Base-by-base conservation (phyloP, 2,888 invertebrate species). In the Lasioglossum leucozonium region DNA sequence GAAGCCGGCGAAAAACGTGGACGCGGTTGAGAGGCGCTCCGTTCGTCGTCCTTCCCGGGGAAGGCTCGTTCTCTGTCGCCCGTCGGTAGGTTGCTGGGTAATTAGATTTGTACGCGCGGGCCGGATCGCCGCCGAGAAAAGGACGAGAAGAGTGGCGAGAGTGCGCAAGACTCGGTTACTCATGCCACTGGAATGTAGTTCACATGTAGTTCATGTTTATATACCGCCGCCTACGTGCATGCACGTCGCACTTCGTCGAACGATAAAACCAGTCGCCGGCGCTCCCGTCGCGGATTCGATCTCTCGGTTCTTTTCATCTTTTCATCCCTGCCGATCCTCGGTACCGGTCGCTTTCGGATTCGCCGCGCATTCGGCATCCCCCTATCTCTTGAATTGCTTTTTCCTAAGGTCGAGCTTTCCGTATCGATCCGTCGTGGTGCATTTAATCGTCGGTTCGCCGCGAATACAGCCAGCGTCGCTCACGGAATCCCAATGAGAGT, bases 131-230 rank as follows among this genome's bases (percentile, higher is more conserved):
- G 73, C 34, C 40, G 80, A 81, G 81, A 79, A 80, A 84, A 79
- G 85, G 82, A 81, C 84, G 82, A 83, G 84, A 84, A 65, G 18
- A 26, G 84, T 74, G 84, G 84, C 71, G 84, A 82, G 87, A 90
- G 87, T 89, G 86, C 82, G 89, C 85, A 81, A 85, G 83, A 88
- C 80, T 74, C 82, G 44, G 83, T 92, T 90, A 91, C 89, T 92
- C 92, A 92, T 82, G 86, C 72, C 30, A 26, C 55, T 83, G 90
- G 92, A 91, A 92, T 92, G 90, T 92, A 91, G 91, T 91, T 91
- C 92, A 90, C 90, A 92, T 91, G 51, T 51, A 51, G 51, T 51
- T 51, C 51, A 51, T 89, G 89, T 91, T 90, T 88, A 87, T 89
- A 88, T 87, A 83, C 84, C 74, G 79, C 82, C 85, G 82, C 88